Evolutionary conservation across 2,888 invertebrate species (phyloP).

Genomic region (Dysmachus trigonus): DNA sequence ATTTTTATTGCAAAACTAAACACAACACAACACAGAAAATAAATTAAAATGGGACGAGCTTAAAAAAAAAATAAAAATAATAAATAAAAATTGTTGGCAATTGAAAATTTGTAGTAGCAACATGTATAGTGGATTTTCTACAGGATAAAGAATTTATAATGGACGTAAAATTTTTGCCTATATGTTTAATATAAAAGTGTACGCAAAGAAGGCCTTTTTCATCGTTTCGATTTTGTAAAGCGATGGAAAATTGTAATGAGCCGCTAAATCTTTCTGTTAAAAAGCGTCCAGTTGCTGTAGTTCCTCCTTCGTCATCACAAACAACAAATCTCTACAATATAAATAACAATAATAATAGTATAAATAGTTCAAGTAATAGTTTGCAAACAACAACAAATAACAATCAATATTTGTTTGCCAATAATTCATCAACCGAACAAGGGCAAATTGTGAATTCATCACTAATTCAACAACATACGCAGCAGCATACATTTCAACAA

Average conservation of each 20-base stretch:
- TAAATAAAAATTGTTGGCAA: background rate
- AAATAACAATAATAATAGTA: slow-evolving; percentile 42
- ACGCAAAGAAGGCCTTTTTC: slow-evolving; percentile 21
- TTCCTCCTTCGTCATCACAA: slow-evolving; percentile 64
- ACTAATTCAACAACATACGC: slow-evolving; percentile 45
- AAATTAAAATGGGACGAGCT: slow-evolving; percentile 15
- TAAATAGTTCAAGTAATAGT: slow-evolving; percentile 44
- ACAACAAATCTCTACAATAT: slow-evolving; percentile 20
- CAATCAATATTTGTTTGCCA: slow-evolving; percentile 21
- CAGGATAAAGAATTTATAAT: background rate
- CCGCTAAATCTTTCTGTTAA: slow-evolving; percentile 66
- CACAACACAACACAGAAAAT: background rate
- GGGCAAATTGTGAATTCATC: slow-evolving; percentile 39
- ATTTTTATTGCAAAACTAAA: background rate
- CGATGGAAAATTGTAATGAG: slow-evolving; percentile 58
- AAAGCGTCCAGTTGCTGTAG: slow-evolving; percentile 67
- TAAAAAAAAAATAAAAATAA: slow-evolving; percentile 19
- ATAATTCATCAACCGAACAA: background rate
- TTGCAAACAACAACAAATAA: slow-evolving; percentile 32
- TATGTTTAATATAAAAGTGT: background rate
- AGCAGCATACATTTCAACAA: slow-evolving; percentile 1
- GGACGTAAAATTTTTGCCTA: background rate
- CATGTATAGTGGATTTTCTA: background rate
- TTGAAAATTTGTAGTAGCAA: background rate
- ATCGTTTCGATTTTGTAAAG: slow-evolving; percentile 38